These are phyloP conservation scores for Tychaedon coryphoeus DNA, from an alignment of 2,113 vertebrate genomes.

Conservation along the genomic window DNA sequence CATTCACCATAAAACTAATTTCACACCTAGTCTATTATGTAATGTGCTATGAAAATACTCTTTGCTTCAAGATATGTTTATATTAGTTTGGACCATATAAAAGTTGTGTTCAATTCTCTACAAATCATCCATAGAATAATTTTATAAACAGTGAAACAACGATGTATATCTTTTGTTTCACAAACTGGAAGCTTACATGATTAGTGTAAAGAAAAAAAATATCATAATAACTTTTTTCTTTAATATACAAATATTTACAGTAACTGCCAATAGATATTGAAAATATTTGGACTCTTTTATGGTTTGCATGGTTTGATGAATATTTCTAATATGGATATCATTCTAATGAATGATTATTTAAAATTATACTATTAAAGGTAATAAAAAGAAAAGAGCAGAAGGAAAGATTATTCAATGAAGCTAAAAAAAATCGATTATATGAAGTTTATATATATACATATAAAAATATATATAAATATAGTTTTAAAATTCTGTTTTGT, in stretches of 20 bases:
- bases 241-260: neutral
- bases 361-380: neutral
- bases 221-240: neutral
- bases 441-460: too few species aligned
- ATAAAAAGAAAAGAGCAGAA: neutral
- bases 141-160: neutral
- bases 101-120: neutral
- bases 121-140: neutral
- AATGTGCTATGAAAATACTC: constrained; percentile 72
- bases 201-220: neutral
- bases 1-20: constrained; percentile 74
- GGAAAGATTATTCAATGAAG: neutral
- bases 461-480: too few species aligned
- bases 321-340: neutral
- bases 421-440: neutral
- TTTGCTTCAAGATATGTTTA: constrained; percentile 64
- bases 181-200: neutral
- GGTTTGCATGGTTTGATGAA: neutral
- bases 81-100: neutral
- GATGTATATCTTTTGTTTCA: neutral
- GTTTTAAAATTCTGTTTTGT: neutral
- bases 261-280: neutral
- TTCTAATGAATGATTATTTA: neutral
- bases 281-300: neutral
- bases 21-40: constrained; percentile 76